These are phyloP conservation scores for Vireo altiloquus DNA, from an alignment of 2,113 vertebrate species.

Conservation along the genomic window DNA sequence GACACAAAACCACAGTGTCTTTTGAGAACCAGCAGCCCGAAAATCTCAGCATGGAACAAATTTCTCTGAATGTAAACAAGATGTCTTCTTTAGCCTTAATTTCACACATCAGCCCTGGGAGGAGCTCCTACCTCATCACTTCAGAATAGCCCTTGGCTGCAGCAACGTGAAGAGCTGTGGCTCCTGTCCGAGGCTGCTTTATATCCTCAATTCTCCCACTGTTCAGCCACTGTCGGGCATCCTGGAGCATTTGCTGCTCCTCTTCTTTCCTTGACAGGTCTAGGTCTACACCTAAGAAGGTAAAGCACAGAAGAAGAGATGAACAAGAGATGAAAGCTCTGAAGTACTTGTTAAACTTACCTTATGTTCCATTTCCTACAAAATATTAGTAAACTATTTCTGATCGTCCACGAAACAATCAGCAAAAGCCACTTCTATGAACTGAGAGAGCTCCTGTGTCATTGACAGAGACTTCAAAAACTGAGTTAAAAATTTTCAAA, in stretches of 20 bases:
- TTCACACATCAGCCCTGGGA: not conserved
- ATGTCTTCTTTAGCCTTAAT: not conserved
- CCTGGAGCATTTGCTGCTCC: slow-evolving; percentile 89
- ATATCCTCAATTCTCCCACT: slow-evolving; percentile 79
- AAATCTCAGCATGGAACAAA: not conserved
- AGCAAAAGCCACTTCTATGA: not conserved
- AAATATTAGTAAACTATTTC: not conserved
- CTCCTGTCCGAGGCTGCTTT: slow-evolving; percentile 83
- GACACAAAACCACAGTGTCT: not conserved
- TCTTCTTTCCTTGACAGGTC: slow-evolving; percentile 85
- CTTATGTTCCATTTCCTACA: not conserved
- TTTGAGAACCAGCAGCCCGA: not conserved
- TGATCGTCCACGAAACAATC: not conserved
- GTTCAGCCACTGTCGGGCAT: slow-evolving; percentile 87
- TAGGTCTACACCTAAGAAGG: slow-evolving; percentile 81
- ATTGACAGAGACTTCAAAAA: not conserved
- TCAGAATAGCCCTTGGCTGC: slow-evolving; percentile 93
- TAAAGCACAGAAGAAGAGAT: not conserved
- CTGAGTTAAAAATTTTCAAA: not conserved
- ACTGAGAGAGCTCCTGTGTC: not conserved
- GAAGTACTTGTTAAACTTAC: not conserved
- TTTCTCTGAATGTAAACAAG: not conserved
- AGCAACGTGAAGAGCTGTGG: slow-evolving; percentile 90
- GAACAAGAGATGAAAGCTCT: not conserved
- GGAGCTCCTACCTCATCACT: slow-evolving; percentile 84